Evolutionary conservation across 2,113 vertebrate species (phyloP).

Genomic region (Leptosomus discolor): DNA sequence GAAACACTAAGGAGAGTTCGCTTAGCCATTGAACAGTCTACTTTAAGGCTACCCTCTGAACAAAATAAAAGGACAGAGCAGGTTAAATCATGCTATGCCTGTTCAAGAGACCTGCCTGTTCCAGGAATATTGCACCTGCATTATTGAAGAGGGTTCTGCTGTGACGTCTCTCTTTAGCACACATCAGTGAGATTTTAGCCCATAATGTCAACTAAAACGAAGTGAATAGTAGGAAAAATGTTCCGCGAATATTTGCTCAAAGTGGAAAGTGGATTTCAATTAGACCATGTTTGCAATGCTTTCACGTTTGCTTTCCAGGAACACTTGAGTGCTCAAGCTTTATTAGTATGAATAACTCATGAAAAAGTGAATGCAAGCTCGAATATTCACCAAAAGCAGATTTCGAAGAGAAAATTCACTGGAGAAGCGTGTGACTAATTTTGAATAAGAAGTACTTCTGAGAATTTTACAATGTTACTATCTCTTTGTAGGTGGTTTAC

Average conservation of each 20-base stretch:
- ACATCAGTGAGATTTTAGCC: conserved; percentile 52
- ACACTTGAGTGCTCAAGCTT: conserved; percentile 62
- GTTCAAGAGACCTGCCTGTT: not conserved
- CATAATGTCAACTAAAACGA: conserved; percentile 46
- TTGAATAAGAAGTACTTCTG: conserved; percentile 32
- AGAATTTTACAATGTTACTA: conserved; percentile 34
- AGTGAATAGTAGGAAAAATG: conserved; percentile 53
- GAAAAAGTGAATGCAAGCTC: conserved; percentile 43
- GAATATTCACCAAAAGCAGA: conserved; percentile 51
- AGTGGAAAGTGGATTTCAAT: conserved; percentile 66
- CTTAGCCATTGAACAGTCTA: not conserved
- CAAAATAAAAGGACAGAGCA: not conserved
- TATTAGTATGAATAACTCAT: conserved; percentile 64
- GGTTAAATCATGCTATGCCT: not conserved
- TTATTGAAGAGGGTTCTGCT: conserved; percentile 40
- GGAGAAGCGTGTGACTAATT: conserved; percentile 23
- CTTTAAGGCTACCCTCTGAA: not conserved
- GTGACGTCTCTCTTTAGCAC: conserved; percentile 42
- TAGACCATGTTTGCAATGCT: conserved; percentile 58
- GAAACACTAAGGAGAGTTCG: not conserved
- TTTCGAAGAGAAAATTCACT: conserved; percentile 40
- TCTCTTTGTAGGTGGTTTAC: not conserved
- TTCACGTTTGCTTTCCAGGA: conserved; percentile 60
- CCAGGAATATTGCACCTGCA: conserved; percentile 40
- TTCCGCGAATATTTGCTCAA: conserved; percentile 18